Percentiles rank a stretch among this genome's conserved stretches.
These are phyloP conservation scores for Tetranychus truncatus DNA, from an alignment of 2,888 invertebrate species.

Conservation along the genomic window DNA sequence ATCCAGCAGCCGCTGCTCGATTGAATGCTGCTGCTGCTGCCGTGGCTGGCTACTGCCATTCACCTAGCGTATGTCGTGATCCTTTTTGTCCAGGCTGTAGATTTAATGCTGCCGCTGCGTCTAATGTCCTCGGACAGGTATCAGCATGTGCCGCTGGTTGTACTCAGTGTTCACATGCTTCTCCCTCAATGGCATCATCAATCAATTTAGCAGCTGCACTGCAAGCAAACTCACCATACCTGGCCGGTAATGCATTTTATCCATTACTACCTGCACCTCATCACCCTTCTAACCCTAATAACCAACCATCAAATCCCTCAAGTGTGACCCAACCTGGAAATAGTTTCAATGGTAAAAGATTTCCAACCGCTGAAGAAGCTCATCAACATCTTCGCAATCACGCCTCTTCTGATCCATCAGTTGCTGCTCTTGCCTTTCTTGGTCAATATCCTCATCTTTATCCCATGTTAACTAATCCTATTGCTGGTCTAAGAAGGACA, in stretches of 20 bases:
- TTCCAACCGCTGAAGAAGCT: not conserved
- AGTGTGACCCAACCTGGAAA: not conserved
- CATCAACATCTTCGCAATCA: constrained; percentile 6
- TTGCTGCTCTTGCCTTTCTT: not conserved
- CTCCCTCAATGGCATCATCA: not conserved
- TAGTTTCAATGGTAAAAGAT: constrained; percentile 10
- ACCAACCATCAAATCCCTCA: not conserved
- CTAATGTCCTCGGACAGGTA: not conserved
- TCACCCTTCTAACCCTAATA: not conserved
- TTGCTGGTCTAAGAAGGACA: not conserved
- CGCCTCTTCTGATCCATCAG: not conserved
- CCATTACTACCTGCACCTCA: not conserved
- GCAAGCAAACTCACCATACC: not conserved
- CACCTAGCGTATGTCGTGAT: not conserved
- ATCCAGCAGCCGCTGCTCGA: not conserved
- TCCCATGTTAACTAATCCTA: constrained; percentile 3
- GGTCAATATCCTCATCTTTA: not conserved
- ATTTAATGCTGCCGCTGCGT: not conserved
- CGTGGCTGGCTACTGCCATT: not conserved
- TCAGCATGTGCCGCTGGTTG: not conserved
- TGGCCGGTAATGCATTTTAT: not conserved
- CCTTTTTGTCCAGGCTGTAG: not conserved
- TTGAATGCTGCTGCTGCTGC: not conserved
- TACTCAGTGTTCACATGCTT: not conserved
- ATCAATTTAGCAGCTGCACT: not conserved